Conservation (phyloP, 1,140 invertebrate genomes). For the Drosophila simulans region DNA sequence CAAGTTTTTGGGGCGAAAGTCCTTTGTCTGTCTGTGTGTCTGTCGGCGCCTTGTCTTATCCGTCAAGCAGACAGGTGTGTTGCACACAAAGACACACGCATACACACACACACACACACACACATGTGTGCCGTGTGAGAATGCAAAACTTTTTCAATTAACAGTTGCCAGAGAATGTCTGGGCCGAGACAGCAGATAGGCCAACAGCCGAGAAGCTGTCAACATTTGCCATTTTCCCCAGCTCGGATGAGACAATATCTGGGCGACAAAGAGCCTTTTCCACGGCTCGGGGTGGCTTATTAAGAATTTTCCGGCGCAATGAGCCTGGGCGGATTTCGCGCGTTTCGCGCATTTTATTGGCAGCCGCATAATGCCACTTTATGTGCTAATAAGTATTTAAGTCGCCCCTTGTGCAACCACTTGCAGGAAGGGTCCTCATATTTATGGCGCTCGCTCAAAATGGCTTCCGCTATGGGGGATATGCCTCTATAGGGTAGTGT, state of each 20-base stretch:
- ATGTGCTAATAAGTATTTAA: constrained; percentile 68
- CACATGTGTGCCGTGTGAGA: constrained; percentile 28
- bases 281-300: constrained; percentile 52
- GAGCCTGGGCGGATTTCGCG: constrained; percentile 58
- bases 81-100: constrained; percentile 22
- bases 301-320: constrained; percentile 61
- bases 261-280: constrained; percentile 43
- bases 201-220: constrained; percentile 34
- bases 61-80: constrained; percentile 36
- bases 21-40: neutral
- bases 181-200: constrained; percentile 41
- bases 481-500: neutral
- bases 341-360: constrained; percentile 51
- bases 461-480: constrained; percentile 22
- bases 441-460: constrained; percentile 35
- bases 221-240: constrained; percentile 48
- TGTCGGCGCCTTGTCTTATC: constrained; percentile 33
- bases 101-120: too few relatives aligned
- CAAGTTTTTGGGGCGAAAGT: constrained; percentile 22
- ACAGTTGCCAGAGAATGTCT: constrained; percentile 67
- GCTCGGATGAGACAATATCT: constrained; percentile 24
- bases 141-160: constrained; percentile 81
- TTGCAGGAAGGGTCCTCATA: constrained; percentile 12
- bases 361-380: constrained; percentile 65
- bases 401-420: constrained; percentile 26